Conservation (phyloP, 1,140 invertebrate genomes). For the Diprion similis region DNA sequence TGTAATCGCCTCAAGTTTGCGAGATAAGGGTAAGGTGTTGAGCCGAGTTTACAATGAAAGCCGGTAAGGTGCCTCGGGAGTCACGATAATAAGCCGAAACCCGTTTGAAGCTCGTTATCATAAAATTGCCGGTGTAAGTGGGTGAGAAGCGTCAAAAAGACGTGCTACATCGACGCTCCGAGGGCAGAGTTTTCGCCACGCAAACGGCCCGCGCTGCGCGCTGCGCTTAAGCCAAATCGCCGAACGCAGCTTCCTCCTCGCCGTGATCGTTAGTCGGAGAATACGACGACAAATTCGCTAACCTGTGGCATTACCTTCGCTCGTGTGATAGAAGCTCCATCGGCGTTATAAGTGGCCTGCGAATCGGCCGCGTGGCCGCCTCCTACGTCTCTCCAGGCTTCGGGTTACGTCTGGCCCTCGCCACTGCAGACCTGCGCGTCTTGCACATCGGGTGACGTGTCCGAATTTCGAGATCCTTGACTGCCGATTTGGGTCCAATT, state of each 20-base stretch:
- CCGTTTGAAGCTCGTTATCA: background rate
- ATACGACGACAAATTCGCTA: background rate
- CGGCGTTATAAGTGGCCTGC: background rate
- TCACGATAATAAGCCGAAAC: background rate
- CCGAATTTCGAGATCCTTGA: constrained; percentile 13
- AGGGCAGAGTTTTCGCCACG: background rate
- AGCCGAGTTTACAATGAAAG: too few relatives aligned
- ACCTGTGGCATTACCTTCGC: constrained; percentile 1
- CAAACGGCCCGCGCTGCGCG: background rate
- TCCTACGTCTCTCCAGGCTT: constrained; percentile 33
- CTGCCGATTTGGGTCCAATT: too few relatives aligned
- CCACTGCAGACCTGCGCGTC: constrained; percentile 25
- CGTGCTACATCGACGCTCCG: background rate
- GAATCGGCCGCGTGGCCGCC: constrained; percentile 17
- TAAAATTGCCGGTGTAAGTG: background rate
- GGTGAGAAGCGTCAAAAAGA: constrained; percentile 1
- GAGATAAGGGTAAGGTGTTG: too few relatives aligned
- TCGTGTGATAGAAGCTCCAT: background rate
- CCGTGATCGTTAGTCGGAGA: background rate
- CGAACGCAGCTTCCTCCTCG: background rate
- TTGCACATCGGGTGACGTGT: constrained; percentile 40
- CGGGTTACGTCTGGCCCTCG: constrained; percentile 44
- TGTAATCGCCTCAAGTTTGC: too few relatives aligned
- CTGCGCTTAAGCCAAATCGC: background rate
- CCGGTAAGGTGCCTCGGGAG: background rate